Conservation (phyloP, 1,140 invertebrate genomes). For the Lithobius niger region DNA sequence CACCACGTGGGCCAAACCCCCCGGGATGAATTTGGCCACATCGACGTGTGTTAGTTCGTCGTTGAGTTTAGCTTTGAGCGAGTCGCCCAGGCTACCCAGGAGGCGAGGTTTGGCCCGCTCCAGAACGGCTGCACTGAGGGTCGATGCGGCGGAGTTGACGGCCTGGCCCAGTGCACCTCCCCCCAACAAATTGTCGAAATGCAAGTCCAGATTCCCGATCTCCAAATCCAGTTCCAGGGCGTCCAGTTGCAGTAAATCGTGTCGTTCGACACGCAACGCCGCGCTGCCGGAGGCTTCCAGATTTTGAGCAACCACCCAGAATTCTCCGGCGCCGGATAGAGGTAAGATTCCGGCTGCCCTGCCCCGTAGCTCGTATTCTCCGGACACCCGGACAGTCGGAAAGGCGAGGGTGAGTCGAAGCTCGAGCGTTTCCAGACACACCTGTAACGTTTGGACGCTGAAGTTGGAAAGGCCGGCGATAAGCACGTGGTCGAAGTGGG, state of each 20-base stretch:
- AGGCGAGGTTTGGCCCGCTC: conserved; percentile 7
- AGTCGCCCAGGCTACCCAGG: background rate
- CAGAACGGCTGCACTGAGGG: conserved; percentile 8
- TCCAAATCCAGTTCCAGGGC: conserved; percentile 4
- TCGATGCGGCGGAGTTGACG: background rate
- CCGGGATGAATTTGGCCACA: conserved; percentile 5
- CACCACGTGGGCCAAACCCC: conserved; percentile 1
- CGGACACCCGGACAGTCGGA: background rate
- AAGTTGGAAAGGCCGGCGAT: conserved; percentile 7
- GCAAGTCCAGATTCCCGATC: conserved; percentile 6
- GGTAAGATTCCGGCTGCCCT: conserved; percentile 10
- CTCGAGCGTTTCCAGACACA: background rate
- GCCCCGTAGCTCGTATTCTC: conserved; percentile 8
- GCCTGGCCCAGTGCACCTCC: conserved; percentile 5
- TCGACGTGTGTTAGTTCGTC: conserved; percentile 9
- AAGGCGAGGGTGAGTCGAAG: background rate
- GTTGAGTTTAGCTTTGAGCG: conserved; percentile 5
- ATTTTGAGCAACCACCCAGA: conserved; percentile 3
- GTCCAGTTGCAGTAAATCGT: background rate
- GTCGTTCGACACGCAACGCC: background rate
- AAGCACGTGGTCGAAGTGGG: background rate
- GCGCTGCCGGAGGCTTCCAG: conserved; percentile 6
- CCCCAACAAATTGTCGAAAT: conserved; percentile 12
- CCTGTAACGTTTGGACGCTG: background rate
- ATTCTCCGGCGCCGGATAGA: conserved; percentile 4